Evolutionary conservation across 2,888 invertebrate genomes (phyloP).

Genomic region (Cheilosia impressa): DNA sequence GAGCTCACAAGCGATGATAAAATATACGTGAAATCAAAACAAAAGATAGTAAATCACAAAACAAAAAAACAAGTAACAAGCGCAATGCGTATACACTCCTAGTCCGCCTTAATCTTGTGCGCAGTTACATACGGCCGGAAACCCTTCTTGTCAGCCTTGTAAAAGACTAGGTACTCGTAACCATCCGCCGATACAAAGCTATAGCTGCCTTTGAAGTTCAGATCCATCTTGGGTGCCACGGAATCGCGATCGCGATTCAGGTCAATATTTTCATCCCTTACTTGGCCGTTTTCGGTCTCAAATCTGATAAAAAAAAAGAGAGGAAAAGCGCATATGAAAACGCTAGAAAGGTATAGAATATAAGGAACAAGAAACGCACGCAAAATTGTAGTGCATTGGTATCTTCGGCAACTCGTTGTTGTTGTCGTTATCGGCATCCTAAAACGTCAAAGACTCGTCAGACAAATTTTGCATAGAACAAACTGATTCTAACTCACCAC

Average conservation of each 20-base stretch:
- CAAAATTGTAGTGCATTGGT: slow-evolving; percentile 77
- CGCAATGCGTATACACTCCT: background rate
- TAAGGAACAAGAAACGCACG: slow-evolving; percentile 76
- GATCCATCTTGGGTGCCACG: slow-evolving; percentile 65
- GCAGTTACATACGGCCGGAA: slow-evolving; percentile 84
- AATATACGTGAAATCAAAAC: background rate
- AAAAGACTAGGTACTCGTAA: slow-evolving; percentile 84
- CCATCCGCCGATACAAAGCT: slow-evolving; percentile 85
- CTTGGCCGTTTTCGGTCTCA: slow-evolving; percentile 81
- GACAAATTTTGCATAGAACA: background rate
- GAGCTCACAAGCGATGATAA: slow-evolving; percentile 46
- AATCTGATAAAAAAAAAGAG: slow-evolving; percentile 76
- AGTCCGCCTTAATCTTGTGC: slow-evolving; percentile 78
- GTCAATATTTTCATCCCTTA: slow-evolving; percentile 80
- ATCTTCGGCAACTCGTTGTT: background rate
- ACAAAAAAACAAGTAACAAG: slow-evolving; percentile 5
- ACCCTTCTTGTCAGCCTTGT: slow-evolving; percentile 86
- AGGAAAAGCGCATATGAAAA: background rate
- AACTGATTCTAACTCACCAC: slow-evolving; percentile 25
- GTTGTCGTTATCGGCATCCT: slow-evolving; percentile 5
- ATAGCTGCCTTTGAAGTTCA: slow-evolving; percentile 81
- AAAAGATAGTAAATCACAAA: slow-evolving; percentile 7
- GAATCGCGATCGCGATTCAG: slow-evolving; percentile 24
- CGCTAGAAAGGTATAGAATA: too few relatives aligned
- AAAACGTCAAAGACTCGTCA: slow-evolving; percentile 22